Base-by-base conservation (phyloP, 2,113 vertebrate genomes). In the Syngnathoides biaculeatus region DNA sequence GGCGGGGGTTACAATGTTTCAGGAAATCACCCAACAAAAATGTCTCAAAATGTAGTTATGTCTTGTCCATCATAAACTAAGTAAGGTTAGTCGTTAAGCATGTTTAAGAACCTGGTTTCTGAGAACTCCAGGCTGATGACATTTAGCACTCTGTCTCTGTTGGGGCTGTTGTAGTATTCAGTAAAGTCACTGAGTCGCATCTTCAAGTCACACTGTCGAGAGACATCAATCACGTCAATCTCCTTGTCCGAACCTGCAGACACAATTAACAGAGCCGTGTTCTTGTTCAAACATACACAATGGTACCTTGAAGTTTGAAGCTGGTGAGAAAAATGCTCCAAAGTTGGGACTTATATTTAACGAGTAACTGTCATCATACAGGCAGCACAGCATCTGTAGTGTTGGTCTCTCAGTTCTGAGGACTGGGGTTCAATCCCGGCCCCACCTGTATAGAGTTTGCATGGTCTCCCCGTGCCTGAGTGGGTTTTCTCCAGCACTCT, bases 61-160 rank as follows among this genome's bases (percentile, higher is more conserved):
- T 58, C 19, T 43, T 5, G 30, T 27, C 50, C 15, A 64, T 58
- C 8, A 61, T 13, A 55, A 13, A 17, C 0, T 39, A 0, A 27
- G 19, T n/a, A 19, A 52, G 35, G 8, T 20, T 6, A 60, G 4
- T 22, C 3, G 30, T 35, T 3, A 35, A 47, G 65, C 6, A 48
- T 48, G 1, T 64, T 59, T 42, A 7, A 71, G 50, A 89, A 95
- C 95, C 94, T 95, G 66, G 94, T 97, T 79, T 97, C 95, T 53
- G 95, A 97, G 81, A 97, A 97, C 88, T 97, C 95, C 79, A 97
- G 84, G 77, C 95, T 96, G 85, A 96, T 96, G 53, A 96, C 95
- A 75, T 97, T 97, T 27, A 97, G 94, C 20, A 96, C 92, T 86
- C 90, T 82, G 66, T 97, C 94, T 73, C 94, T 90, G 75, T 94